Conservation (phyloP, 2,113 vertebrate species). For the Thalassarche chlororhynchos region DNA sequence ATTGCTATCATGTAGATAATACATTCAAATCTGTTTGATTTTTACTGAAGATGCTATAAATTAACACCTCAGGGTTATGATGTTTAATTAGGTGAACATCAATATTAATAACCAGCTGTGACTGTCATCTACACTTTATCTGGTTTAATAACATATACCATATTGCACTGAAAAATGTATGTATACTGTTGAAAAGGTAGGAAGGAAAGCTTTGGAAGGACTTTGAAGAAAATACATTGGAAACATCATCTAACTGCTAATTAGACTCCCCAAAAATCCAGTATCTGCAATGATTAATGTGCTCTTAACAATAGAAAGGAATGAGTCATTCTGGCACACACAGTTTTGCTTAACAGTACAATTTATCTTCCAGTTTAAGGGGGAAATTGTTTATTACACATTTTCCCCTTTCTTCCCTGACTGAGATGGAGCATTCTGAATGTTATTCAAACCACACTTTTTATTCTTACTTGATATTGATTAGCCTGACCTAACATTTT, state of each 20-base stretch:
- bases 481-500: slow-evolving; percentile 36
- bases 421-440: neutral
- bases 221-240: slow-evolving; percentile 49
- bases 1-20: slow-evolving; percentile 20
- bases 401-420: slow-evolving; percentile 18
- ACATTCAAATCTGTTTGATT: neutral
- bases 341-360: slow-evolving; percentile 40
- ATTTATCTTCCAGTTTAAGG: slow-evolving; percentile 59
- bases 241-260: slow-evolving; percentile 52
- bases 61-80: neutral
- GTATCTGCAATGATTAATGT: slow-evolving; percentile 53
- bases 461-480: slow-evolving; percentile 8
- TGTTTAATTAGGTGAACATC: slow-evolving; percentile 55
- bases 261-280: slow-evolving; percentile 34
- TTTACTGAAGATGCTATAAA: neutral
- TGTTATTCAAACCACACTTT: neutral
- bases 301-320: slow-evolving; percentile 29
- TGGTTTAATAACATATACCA: neutral
- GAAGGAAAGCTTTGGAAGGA: slow-evolving; percentile 4
- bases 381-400: slow-evolving; percentile 2
- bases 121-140: slow-evolving; percentile 1
- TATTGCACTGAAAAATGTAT: neutral
- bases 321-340: slow-evolving; percentile 14
- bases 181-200: neutral
- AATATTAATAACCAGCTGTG: slow-evolving; percentile 50